These are phyloP conservation scores for Cercocebus atys DNA, from an alignment of 2,113 vertebrate species.

Conservation along the genomic window DNA sequence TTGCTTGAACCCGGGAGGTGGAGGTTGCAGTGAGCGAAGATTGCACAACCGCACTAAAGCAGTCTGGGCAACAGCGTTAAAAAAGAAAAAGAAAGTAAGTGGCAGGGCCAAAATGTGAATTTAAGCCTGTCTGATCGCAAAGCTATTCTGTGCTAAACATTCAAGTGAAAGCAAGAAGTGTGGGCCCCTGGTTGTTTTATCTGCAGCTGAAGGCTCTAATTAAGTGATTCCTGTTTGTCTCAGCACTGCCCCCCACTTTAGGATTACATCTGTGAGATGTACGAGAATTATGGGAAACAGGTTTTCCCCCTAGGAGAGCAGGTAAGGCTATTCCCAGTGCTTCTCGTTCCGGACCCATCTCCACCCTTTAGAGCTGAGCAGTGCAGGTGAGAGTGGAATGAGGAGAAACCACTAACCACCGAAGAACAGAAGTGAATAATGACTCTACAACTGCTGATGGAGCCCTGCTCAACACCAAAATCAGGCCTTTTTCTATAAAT, in stretches of 20 bases:
- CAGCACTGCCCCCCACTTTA: not conserved
- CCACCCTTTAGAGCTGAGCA: not conserved
- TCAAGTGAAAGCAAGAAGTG: not conserved
- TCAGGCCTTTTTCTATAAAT: not conserved
- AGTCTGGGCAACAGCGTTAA: not conserved
- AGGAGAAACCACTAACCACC: not conserved
- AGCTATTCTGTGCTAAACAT: not conserved
- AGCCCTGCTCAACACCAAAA: not conserved
- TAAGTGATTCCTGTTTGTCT: not conserved
- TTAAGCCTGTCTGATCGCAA: not conserved
- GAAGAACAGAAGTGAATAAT: not conserved
- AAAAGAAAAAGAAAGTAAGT: not conserved
- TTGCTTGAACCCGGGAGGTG: too few relatives aligned
- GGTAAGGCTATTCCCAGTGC: not conserved
- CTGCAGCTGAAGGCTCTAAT: not conserved
- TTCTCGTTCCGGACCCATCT: not conserved
- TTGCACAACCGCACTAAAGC: too few relatives aligned
- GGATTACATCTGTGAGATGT: not conserved
- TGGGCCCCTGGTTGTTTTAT: not conserved
- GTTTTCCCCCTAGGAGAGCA: not conserved
- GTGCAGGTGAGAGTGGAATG: not conserved
- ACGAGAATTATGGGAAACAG: not conserved
- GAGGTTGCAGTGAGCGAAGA: too few relatives aligned
- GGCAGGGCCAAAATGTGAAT: conserved; percentile 19
- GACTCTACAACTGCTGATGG: not conserved